Evolutionary conservation across 2,888 invertebrate species (phyloP), one percentile per base, ranked within the genome.

Genomic region (Hoplodrina blanda): DNA sequence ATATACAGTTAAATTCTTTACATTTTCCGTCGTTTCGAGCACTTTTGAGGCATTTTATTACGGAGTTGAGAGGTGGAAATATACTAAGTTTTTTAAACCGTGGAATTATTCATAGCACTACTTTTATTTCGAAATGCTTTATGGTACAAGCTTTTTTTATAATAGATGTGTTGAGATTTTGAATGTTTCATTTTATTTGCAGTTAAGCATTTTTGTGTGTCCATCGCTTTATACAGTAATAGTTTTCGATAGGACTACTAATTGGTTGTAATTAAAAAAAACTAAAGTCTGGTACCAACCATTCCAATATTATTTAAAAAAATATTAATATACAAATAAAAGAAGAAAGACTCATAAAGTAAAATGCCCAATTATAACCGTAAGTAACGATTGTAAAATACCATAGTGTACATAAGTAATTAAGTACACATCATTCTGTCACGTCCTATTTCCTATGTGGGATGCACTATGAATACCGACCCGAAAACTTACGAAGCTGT

Each of bases 351-450:
- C 61, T 44, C 56, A 69, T 73, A 59, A 69, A 78, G 54, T 62
- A 59, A 69, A 78, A 56, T 62, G 57, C 25, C 52, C 75, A 73
- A 82, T 82, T 81, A 74, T 59, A 69, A 62, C 50, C 53, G 66
- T 78, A 73, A 82, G 64, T 74, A 73, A 60, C 54, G 37, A 82
- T 56, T 59, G 54, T 55, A 49, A 61, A 80, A 79, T 37, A 69
- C 41, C 67, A 73, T 52, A 60, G 62, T 30, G 11, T 63, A 37
- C 61, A 15, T 63, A 37, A 49, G 37, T 53, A 56, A 44, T n/a
- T 71, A 60, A 20, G n/a, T 69, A 75, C 49, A 41, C 6, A n/a
- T 0, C 15, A 46, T 5, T 46, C 15, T 54, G 69, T 81, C 73
- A 68, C 78, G 73, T 62, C 52, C 78, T 30, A 69, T 55, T 77